phyloP scores from a whole-genome alignment of 1,140 invertebrate genomes.

The Hyles vespertilio region DNA sequence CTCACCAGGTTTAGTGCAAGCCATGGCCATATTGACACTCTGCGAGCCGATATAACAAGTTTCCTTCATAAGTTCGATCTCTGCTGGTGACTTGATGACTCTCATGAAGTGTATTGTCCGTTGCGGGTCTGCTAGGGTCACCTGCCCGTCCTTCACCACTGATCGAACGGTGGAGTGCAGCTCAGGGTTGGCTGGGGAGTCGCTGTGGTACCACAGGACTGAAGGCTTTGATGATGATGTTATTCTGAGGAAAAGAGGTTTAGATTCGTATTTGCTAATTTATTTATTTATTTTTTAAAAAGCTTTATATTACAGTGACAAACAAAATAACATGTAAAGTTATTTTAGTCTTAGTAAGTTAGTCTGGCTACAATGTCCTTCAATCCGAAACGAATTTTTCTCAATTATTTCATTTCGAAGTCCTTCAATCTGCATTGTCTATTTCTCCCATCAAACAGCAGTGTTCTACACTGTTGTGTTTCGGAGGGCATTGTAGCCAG shows the following conservation, averaged over 20 bases:
- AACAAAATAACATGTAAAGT: no score
- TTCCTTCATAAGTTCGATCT: constrained; percentile 89
- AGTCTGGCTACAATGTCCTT: no score
- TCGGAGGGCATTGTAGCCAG: no score
- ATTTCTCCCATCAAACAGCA: no score
- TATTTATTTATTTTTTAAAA: no score
- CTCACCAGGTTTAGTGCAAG: constrained; percentile 77
- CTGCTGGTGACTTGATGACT: constrained; percentile 90
- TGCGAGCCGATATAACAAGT: constrained; percentile 88
- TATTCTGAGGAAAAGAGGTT: constrained; percentile 20
- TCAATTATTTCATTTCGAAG: no score
- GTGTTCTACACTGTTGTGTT: no score
- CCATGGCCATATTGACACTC: constrained; percentile 89
- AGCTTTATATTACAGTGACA: no score
- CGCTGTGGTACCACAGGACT: constrained; percentile 79
- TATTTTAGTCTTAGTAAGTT: no score
- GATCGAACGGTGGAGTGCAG: constrained; percentile 57
- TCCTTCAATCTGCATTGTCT: no score
- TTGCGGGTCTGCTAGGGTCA: constrained; percentile 45
- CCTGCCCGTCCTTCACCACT: constrained; percentile 26
- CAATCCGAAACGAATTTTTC: no score
- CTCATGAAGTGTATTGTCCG: constrained; percentile 83
- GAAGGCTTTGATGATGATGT: constrained; percentile 37
- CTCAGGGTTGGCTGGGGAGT: constrained; percentile 76
- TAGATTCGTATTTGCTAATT: no score